Base-by-base conservation (phyloP, 2,797 vertebrate species). In the Prionace glauca region DNA sequence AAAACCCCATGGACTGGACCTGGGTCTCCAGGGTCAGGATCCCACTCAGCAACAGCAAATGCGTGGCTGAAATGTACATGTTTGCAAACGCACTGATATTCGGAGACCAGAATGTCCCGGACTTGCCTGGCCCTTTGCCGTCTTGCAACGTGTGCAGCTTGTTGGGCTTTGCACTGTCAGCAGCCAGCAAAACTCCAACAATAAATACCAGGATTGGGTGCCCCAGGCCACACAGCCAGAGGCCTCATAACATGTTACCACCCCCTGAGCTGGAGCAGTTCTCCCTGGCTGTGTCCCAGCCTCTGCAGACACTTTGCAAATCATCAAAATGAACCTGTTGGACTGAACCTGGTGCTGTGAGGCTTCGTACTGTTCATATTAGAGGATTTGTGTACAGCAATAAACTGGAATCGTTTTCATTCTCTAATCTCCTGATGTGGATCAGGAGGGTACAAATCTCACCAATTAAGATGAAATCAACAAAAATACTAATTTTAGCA, bases 61-160 rank as follows among this genome's bases (percentile, higher is more conserved):
- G 32, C 45, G 77, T 8, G 16, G 45, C 12, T 18, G 71, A 95
- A 32, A 14, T 8, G 26, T 95, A 24, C 26, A 60, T 60, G 71
- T 10, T 56, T 50, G 3, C 20, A 65, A 11, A 3, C 18, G 14
- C 26, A 5, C 26, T 5, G 18, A 3, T n/a, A 36, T 12, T 69
- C 2, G 36, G 14, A 16, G 0, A 1, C 1, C 3, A 3, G 62
- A 41, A 1, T 18, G 1, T 32, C 14, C 20, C n/a, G 16, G 12
- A 14, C 56, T 90, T 2, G 18, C 62, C 32, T 18, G 62, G n/a
- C 16, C 0, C 3, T 4, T 56, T 56, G 50, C 50, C 7, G 50
- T 56, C 3, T 56, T 56, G 50, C 50, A 56, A 56, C 4, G 50
- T 56, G 50, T 56, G 50, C 50, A 56, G 50, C 50, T 56, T 65